phyloP scores from a whole-genome alignment of 2,888 invertebrate genomes.

The Nephrocerus scutellatus region DNA sequence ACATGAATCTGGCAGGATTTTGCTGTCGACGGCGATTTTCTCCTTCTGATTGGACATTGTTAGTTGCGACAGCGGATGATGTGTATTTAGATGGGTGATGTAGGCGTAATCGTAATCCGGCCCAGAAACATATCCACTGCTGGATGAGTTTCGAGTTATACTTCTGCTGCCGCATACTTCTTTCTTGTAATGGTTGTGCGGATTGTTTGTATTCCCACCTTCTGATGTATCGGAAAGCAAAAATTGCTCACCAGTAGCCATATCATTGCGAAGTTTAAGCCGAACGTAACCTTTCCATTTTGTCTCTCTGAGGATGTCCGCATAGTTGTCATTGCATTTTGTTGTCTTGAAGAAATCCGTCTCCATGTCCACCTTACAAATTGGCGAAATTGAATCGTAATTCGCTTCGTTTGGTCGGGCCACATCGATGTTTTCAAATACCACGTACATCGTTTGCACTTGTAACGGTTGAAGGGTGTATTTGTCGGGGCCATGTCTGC shows the following conservation, averaged over 20 bases:
- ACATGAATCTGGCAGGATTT: constrained; percentile 39
- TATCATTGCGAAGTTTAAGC: constrained; percentile 36
- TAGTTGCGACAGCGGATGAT: constrained; percentile 49
- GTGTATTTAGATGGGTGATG: constrained; percentile 55
- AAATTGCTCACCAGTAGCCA: no score
- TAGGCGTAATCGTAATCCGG: constrained; percentile 52
- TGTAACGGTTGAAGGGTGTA: constrained; percentile 52
- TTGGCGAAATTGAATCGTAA: constrained; percentile 48
- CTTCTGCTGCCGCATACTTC: background rate
- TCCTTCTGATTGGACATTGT: constrained; percentile 24
- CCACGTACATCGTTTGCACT: constrained; percentile 59
- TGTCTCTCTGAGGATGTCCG: constrained; percentile 31
- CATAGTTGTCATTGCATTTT: constrained; percentile 33
- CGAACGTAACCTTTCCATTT: constrained; percentile 45
- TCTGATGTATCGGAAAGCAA: background rate
- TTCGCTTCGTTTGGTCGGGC: constrained; percentile 56
- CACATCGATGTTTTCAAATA: constrained; percentile 68
- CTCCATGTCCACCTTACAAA: constrained; percentile 58
- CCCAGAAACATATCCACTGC: constrained; percentile 17
- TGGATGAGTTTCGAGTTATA: constrained; percentile 12
- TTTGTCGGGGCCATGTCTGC: constrained; percentile 45
- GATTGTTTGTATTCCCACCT: constrained; percentile 22
- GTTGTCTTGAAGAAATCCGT: constrained; percentile 38
- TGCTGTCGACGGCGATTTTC: constrained; percentile 22
- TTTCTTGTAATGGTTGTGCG: constrained; percentile 23